Conservation (phyloP, 2,797 vertebrate species). For the Pipistrellus pipistrellus region DNA sequence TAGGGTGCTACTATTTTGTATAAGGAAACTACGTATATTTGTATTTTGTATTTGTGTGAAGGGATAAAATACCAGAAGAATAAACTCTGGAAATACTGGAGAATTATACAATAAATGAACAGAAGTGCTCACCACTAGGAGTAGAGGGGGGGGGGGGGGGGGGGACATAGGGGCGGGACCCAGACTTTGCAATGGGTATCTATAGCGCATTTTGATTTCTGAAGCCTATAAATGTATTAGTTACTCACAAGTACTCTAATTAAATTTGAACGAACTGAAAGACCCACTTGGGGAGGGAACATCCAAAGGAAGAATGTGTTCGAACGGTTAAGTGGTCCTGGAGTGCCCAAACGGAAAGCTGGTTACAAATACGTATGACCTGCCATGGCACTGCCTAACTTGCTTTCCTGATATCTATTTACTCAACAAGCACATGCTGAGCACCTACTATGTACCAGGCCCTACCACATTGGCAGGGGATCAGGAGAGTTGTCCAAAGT, state of each 20-base stretch:
- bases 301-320: neutral
- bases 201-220: neutral
- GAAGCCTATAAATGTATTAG: neutral
- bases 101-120: neutral
- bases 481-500: rapidly evolving
- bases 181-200: neutral
- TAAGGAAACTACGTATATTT: neutral
- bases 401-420: neutral
- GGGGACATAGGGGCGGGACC: neutral
- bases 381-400: neutral
- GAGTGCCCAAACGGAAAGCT: neutral
- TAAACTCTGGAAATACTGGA: neutral
- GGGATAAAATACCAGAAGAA: neutral
- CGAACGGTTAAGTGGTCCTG: neutral
- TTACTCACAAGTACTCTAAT: neutral
- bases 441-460: neutral
- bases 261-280: neutral
- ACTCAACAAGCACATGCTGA: neutral
- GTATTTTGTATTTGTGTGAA: neutral
- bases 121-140: neutral
- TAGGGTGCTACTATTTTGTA: neutral
- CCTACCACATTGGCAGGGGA: no score
- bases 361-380: neutral
- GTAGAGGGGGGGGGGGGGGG: neutral
- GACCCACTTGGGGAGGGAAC: neutral